phyloP scores from a whole-genome alignment of 92 coral and sea anemone genomes.

The Galaxea fascicularis region DNA sequence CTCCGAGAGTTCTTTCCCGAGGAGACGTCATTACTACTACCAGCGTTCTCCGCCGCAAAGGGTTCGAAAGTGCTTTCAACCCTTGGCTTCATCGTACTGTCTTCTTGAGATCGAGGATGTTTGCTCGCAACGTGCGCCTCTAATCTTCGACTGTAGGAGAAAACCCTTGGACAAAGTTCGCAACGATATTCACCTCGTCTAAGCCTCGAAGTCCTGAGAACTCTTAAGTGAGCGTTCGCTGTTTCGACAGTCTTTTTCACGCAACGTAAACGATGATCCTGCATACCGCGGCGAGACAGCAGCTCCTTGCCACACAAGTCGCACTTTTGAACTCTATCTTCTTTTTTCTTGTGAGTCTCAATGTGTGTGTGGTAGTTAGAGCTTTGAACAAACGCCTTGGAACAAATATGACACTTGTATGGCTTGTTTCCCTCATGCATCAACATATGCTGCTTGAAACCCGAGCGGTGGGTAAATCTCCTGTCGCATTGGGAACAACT shows the following conservation, averaged over 20 bases:
- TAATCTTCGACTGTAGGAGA: conserved; percentile 55
- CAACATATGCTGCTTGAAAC: conserved; percentile 69
- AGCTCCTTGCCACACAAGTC: conserved; percentile 81
- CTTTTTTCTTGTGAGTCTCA: conserved; percentile 75
- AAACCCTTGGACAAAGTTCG: conserved; percentile 53
- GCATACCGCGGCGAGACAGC: conserved; percentile 68
- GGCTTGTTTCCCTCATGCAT: conserved; percentile 72
- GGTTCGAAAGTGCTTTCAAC: conserved; percentile 8
- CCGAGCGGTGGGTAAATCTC: conserved; percentile 79
- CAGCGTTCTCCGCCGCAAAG: not conserved
- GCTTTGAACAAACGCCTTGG: conserved; percentile 70
- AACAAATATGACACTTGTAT: conserved; percentile 78
- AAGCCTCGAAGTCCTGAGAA: not conserved
- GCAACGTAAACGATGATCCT: conserved; percentile 59
- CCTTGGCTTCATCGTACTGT: not conserved
- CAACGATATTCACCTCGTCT: conserved; percentile 54
- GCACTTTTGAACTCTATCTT: conserved; percentile 74
- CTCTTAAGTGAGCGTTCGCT: conserved; percentile 28
- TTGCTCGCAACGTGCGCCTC: conserved; percentile 44
- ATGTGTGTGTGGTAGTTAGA: conserved; percentile 78
- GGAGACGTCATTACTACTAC: not conserved
- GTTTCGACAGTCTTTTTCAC: conserved; percentile 44
- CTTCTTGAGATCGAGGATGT: conserved; percentile 11
- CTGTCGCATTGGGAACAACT: conserved; percentile 77
- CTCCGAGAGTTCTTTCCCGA: not conserved